These are phyloP conservation scores for Pelobates fuscus DNA, from an alignment of 2,113 vertebrate genomes.

Conservation along the genomic window DNA sequence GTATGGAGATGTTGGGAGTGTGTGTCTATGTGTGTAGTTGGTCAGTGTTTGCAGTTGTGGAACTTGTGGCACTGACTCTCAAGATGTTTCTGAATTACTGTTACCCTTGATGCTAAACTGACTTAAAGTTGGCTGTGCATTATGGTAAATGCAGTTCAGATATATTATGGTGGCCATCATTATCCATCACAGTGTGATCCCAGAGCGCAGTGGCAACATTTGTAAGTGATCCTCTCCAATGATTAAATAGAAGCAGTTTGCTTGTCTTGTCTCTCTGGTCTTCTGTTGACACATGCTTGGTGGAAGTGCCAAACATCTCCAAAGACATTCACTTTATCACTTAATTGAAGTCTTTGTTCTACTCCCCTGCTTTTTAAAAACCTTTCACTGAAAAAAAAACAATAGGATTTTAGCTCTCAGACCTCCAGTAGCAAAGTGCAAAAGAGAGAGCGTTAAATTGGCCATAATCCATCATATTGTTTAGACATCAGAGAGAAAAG, in stretches of 20 bases:
- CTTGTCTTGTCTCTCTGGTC: neutral
- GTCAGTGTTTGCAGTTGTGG: too few species aligned
- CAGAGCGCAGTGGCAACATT: neutral
- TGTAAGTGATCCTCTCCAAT: conserved; percentile 31
- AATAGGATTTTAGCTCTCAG: conserved; percentile 16
- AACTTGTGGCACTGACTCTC: too few species aligned
- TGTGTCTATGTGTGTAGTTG: too few species aligned
- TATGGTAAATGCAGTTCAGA: too few species aligned
- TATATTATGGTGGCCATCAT: too few species aligned
- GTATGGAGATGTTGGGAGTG: too few species aligned
- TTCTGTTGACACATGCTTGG: conserved; percentile 21
- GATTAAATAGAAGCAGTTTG: conserved; percentile 34
- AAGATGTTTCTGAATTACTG: too few species aligned
- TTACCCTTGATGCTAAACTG: too few species aligned
- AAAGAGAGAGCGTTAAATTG: neutral
- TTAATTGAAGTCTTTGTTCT: conserved; percentile 14
- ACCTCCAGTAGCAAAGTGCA: conserved; percentile 13
- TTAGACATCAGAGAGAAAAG: conserved; percentile 15
- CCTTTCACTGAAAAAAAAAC: conserved; percentile 18
- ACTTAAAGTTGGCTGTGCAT: too few species aligned
- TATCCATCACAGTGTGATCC: too few species aligned
- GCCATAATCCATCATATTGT: conserved; percentile 28
- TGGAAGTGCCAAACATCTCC: neutral
- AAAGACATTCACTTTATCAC: conserved; percentile 10
- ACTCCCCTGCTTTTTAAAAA: conserved; percentile 14